Evolutionary conservation across 2,113 vertebrate species (phyloP).

Genomic region (Plestiodon gilberti): DNA sequence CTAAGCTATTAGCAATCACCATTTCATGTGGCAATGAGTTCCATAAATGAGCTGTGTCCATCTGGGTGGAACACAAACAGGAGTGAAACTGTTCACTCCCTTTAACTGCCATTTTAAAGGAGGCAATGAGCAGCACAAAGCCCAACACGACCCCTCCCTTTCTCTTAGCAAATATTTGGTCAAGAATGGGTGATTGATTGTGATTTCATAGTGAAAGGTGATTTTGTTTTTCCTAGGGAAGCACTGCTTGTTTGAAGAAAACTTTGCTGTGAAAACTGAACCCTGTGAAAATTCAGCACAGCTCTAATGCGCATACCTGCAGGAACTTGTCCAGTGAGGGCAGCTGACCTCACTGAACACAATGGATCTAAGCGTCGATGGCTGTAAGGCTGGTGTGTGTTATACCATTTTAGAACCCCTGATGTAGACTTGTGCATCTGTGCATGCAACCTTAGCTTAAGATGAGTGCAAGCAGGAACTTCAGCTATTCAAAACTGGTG

Average conservation of each 20-base stretch:
- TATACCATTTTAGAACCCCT: not conserved
- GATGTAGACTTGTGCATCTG: not conserved
- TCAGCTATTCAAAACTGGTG: slow-evolving; percentile 1
- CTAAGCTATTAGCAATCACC: no score
- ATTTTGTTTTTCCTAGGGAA: not conserved
- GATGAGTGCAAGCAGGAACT: not conserved
- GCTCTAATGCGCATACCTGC: not conserved
- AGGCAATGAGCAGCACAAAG: no score
- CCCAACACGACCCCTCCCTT: not conserved
- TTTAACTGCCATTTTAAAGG: not conserved
- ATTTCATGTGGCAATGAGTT: no score
- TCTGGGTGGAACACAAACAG: no score
- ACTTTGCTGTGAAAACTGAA: not conserved
- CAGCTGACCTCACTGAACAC: not conserved
- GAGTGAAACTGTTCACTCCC: no score
- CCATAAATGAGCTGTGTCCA: no score
- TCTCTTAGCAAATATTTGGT: not conserved
- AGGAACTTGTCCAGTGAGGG: not conserved
- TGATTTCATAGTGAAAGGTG: not conserved
- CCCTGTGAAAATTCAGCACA: not conserved
- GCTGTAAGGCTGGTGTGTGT: not conserved
- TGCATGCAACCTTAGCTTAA: not conserved
- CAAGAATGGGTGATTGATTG: no score
- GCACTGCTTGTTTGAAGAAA: not conserved
- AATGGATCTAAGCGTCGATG: not conserved